Base-by-base conservation (phyloP, 1,140 invertebrate species). In the Procambarus virginalis region DNA sequence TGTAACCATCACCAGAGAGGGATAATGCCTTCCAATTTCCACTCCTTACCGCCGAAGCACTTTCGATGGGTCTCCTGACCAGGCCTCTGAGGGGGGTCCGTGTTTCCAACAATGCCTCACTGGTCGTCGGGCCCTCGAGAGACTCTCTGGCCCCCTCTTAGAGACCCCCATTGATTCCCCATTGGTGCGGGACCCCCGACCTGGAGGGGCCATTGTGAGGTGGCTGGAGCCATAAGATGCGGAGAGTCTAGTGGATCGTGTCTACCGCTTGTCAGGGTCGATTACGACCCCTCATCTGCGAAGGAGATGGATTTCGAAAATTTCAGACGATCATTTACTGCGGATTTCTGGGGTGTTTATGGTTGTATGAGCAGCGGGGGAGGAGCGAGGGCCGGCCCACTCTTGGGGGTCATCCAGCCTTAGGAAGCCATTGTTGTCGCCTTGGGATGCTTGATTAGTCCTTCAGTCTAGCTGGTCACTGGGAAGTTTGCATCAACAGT, bases 291-390 rank as follows among this genome's bases (percentile, higher is more conserved):
- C 34, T n/a, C 12, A 20, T n/a, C 60, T 70, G 68, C 45, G 45
- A 45, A 73, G 48, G 82, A 48, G n/a, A 70, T 73, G 49, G 49
- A 70, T 84, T 84, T 58, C 34, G 73, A 64, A 60, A 55, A 49
- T 60, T 68, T 79, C 77, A 10, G 10, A 77, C 22, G 86, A 64
- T 87, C n/a, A 87, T 87, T 87, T 87, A 87, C 78, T 60, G 60
- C 48, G 70, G 70, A 73, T 81, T 87, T 87, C 79, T 81, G 64
- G 60, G 79, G 55, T 68, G 81, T 87, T 87, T 87, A 87, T 87
- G 86, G 86, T 70, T 73, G 84, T 81, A 68, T 68, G 77, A 68
- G 34, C 86, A n/a, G 86, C 76, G 60, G 86, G 85, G 60, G 60
- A 34, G 60, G 60, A 34, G 86, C 64, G 60, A 48, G 3, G 46